Percentiles rank a stretch among this genome's conserved stretches.
Conservation (phyloP, 2,113 vertebrate genomes). For the Empidonax alnorum region DNA sequence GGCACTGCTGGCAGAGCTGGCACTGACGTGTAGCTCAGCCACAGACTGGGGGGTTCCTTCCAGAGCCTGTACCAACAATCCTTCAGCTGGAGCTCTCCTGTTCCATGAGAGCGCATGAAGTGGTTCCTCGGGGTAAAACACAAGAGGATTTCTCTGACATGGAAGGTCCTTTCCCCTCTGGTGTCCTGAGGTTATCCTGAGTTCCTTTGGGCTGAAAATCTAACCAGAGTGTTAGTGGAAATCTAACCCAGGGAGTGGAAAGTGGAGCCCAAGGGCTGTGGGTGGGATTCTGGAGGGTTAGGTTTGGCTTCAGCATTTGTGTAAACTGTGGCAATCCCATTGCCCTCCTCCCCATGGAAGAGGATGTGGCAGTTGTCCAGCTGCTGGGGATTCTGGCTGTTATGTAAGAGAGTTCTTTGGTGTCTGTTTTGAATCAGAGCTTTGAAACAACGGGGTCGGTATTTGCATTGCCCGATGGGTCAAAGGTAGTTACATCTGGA, state of each 20-base stretch:
- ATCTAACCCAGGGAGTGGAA: neutral
- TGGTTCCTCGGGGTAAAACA: neutral
- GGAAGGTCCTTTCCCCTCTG: neutral
- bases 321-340: neutral
- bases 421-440: neutral
- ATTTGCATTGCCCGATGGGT: neutral
- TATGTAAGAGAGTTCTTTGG: neutral
- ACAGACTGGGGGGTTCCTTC: neutral
- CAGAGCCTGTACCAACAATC: neutral
- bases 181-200: neutral
- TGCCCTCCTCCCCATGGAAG: neutral
- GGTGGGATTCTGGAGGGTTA: neutral
- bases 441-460: neutral
- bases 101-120: neutral
- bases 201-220: neutral
- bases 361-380: neutral
- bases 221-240: neutral
- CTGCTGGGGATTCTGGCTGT: neutral
- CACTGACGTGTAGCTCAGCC: neutral
- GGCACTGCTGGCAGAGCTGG: neutral
- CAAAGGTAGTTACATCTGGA: neutral
- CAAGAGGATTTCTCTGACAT: neutral
- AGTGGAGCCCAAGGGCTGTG: accelerated
- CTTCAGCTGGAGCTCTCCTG: neutral
- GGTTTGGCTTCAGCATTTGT: neutral